Conservation (phyloP, 2,113 vertebrate species). For the Axis porcinus region DNA sequence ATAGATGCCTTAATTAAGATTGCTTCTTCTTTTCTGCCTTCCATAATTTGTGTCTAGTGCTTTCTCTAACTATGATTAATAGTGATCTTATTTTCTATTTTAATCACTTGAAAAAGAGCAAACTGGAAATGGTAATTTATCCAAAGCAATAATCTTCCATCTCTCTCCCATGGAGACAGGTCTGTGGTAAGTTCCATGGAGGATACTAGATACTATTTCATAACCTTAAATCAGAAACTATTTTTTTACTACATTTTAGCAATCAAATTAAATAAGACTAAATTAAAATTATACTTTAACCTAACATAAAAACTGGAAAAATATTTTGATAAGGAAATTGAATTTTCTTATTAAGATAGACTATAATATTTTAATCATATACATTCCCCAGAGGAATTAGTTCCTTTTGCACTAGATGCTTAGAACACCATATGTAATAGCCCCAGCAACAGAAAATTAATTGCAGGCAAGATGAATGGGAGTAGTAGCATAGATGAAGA, state of each 20-base stretch:
- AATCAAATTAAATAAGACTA: constrained; percentile 31
- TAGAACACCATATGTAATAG: neutral
- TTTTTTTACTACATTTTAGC: neutral
- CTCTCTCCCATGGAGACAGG: neutral
- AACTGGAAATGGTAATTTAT: neutral
- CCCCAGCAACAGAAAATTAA: constrained; percentile 11
- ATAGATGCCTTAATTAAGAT: neutral
- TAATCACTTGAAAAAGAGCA: neutral
- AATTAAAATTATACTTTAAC: constrained; percentile 9
- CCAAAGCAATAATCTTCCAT: neutral
- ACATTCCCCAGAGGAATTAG: neutral
- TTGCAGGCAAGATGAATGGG: neutral
- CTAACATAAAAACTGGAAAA: neutral
- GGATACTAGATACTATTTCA: neutral
- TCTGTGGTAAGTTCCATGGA: neutral
- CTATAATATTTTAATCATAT: neutral
- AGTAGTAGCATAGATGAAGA: neutral
- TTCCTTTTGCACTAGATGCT: neutral
- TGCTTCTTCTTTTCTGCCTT: neutral
- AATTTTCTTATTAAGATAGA: constrained; percentile 16
- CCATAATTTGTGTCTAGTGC: neutral
- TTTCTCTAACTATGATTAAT: neutral
- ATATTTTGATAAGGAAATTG: constrained; percentile 11
- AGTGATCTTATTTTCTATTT: neutral
- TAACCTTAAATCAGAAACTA: neutral